Evolutionary conservation across 1,140 invertebrate species (phyloP).

Genomic region (Psilanteris sp.): DNA sequence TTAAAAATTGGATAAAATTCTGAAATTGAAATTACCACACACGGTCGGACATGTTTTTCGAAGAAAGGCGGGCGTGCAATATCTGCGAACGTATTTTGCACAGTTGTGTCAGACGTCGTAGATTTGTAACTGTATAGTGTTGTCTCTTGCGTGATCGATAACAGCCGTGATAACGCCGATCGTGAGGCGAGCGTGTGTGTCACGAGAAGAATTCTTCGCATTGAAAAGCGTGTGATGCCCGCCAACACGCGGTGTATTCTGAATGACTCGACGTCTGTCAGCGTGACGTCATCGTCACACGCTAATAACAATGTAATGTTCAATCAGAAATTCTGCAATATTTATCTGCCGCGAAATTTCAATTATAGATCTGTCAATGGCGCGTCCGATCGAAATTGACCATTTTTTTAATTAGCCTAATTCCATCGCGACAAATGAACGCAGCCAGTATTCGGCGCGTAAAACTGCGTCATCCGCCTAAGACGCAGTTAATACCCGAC

Average conservation of each 20-base stretch:
- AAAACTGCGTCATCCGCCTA: too few species aligned
- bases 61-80: background rate
- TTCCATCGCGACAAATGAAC: too few species aligned
- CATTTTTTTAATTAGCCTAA: too few species aligned
- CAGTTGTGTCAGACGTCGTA: slow-evolving; percentile 4
- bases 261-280: slow-evolving; percentile 53
- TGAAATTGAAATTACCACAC: too few species aligned
- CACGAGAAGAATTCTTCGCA: slow-evolving; percentile 38
- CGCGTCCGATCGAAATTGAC: too few species aligned
- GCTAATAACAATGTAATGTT: slow-evolving; percentile 11
- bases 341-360: slow-evolving; percentile 6
- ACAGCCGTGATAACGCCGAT: slow-evolving; percentile 33
- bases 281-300: slow-evolving; percentile 38
- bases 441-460: too few species aligned
- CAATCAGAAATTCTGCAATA: slow-evolving; percentile 5
- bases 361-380: background rate
- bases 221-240: slow-evolving; percentile 44
- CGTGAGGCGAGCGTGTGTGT: slow-evolving; percentile 15
- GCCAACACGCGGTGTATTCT: slow-evolving; percentile 50
- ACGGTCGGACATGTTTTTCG: slow-evolving; percentile 2
- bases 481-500: too few species aligned
- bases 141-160: slow-evolving; percentile 47
- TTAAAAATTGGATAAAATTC: too few species aligned
- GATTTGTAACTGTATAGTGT: slow-evolving; percentile 23
- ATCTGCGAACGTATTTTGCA: background rate